Conservation (phyloP, 2,888 invertebrate genomes). For the Drosophila basisetae region DNA sequence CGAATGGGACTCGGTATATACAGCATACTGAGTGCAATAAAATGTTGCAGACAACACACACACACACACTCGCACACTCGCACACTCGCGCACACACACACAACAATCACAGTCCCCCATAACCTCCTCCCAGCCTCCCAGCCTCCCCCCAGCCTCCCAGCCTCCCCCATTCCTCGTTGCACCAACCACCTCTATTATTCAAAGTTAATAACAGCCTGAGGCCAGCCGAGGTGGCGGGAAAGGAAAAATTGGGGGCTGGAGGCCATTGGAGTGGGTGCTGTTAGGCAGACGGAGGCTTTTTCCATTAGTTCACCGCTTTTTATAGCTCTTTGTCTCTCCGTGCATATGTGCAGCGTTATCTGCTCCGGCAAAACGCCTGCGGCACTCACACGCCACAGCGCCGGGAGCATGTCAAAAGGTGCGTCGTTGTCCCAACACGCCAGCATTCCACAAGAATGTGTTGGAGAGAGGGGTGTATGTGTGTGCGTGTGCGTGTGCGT, state of each 20-base stretch:
- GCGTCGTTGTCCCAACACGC: conserved; percentile 39
- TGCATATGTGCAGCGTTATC: conserved; percentile 54
- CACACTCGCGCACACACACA: background rate
- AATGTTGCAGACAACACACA: conserved; percentile 50
- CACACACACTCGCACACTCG: conserved; percentile 4
- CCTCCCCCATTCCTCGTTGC: background rate
- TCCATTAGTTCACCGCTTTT: conserved; percentile 68
- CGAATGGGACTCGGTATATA: background rate
- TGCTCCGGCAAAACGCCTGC: conserved; percentile 25
- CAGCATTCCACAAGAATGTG: conserved; percentile 2
- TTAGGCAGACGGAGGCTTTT: conserved; percentile 14
- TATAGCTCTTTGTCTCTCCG: conserved; percentile 41
- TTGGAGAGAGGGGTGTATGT: background rate
- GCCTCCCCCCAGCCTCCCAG: background rate
- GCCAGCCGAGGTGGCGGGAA: conserved; percentile 3
- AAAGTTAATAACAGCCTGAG: conserved; percentile 62
- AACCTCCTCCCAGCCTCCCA: conserved; percentile 3
- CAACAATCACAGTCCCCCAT: conserved; percentile 40
- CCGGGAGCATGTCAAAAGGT: conserved; percentile 67
- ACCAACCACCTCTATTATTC: conserved; percentile 33
- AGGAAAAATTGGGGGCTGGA: background rate
- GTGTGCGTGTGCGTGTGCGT: conserved; percentile 11
- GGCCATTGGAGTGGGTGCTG: conserved; percentile 7
- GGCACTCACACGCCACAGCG: conserved; percentile 16
- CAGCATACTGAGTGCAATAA: conserved; percentile 51